A percentile compares a stretch with the other conserved stretches of the same genome.
These are phyloP conservation scores for Listrodromus nycthemerus DNA, from an alignment of 2,888 invertebrate species.

Conservation along the genomic window DNA sequence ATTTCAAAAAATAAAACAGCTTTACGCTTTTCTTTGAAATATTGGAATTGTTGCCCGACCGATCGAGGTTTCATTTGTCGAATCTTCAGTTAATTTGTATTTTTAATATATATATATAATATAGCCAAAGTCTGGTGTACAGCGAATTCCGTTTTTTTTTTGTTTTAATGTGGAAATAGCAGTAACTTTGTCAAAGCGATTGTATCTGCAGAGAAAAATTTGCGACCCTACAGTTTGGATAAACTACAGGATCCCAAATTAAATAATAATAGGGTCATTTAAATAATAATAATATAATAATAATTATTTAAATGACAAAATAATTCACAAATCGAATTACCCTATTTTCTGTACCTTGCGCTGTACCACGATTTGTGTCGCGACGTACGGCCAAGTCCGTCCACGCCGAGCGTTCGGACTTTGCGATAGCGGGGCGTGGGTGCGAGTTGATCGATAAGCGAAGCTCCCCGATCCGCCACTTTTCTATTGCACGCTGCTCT, in stretches of 20 bases:
- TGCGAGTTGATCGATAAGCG: conserved; percentile 60
- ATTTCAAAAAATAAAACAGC: too few relatives aligned
- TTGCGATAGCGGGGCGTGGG: conserved; percentile 27
- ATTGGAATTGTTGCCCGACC: neutral
- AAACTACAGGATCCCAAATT: too few relatives aligned
- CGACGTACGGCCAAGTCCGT: conserved; percentile 1
- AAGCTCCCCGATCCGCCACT: conserved; percentile 1
- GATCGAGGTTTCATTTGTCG: neutral
- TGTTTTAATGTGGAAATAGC: neutral
- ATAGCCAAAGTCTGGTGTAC: too few relatives aligned
- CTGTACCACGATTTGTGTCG: neutral
- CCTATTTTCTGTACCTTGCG: neutral
- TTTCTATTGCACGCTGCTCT: conserved; percentile 36
- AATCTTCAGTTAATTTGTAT: neutral
- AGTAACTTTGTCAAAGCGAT: neutral
- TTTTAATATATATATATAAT: neutral
- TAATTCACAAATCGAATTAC: neutral
- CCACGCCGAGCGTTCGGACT: conserved; percentile 60
- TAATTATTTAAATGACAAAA: neutral
- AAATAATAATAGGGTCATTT: too few relatives aligned
- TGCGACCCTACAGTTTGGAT: neutral
- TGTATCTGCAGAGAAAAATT: too few relatives aligned
- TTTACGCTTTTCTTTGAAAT: neutral
- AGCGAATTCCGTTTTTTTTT: neutral
- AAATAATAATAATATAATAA: neutral